phyloP scores from a whole-genome alignment of 2,888 invertebrate species.

The Rhamnusium bicolor region DNA sequence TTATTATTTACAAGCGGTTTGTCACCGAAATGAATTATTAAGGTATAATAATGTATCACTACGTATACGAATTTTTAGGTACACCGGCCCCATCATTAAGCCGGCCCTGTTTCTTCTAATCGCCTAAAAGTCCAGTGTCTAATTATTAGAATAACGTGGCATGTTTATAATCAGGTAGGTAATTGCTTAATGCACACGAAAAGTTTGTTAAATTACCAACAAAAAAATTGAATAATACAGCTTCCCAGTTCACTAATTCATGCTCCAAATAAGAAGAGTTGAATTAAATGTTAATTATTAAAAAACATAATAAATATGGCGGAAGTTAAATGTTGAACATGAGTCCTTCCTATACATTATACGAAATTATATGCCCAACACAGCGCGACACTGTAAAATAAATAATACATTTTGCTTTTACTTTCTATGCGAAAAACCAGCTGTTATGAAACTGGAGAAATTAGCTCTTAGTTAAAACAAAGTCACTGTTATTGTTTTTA shows the following conservation, averaged over 20 bases:
- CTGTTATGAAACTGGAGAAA: constrained; percentile 35
- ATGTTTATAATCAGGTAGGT: no score
- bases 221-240: neutral
- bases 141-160: no score
- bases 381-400: constrained; percentile 25
- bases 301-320: neutral
- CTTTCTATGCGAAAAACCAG: constrained; percentile 32
- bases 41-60: no score
- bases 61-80: no score
- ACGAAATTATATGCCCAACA: neutral
- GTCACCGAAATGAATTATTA: no score
- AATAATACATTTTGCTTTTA: constrained; percentile 40
- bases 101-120: no score
- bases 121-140: no score
- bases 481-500: neutral
- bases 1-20: no score
- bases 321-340: neutral
- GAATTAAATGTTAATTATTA: neutral
- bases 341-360: neutral
- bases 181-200: neutral
- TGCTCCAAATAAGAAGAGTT: neutral
- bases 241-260: neutral
- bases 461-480: neutral
- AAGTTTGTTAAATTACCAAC: neutral
- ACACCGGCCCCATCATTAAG: no score